Percentiles rank a stretch among this genome's conserved stretches.
phyloP scores from a whole-genome alignment of 2,797 vertebrate species.

The Enoplosus armatus region DNA sequence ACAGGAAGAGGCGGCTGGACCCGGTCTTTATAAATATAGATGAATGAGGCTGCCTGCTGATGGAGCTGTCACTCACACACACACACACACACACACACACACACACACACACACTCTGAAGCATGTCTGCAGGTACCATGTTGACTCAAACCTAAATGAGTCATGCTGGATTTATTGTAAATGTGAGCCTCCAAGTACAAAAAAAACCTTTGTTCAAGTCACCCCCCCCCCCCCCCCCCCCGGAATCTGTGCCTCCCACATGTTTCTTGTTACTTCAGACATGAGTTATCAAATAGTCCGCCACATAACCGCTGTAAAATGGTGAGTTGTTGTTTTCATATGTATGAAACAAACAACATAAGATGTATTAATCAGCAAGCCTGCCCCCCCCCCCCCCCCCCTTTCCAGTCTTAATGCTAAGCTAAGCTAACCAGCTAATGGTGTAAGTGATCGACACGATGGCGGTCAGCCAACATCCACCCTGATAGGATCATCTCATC shows the following conservation, averaged over 20 bases:
- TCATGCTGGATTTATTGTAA: background rate
- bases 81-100: constrained; percentile 7
- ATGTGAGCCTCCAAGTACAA: background rate
- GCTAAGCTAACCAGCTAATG: background rate
- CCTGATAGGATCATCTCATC: too few relatives aligned
- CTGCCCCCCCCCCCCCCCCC: too few relatives aligned
- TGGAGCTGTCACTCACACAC: constrained; percentile 17
- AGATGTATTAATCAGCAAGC: too few relatives aligned
- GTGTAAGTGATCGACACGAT: too few relatives aligned
- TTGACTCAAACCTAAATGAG: background rate
- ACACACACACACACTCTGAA: background rate
- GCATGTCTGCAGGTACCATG: background rate
- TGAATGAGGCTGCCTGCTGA: constrained; percentile 27
- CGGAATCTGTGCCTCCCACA: background rate
- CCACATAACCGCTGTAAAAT: too few relatives aligned
- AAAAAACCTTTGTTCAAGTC: too few relatives aligned
- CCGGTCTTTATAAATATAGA: constrained; percentile 29
- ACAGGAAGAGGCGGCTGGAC: constrained; percentile 1
- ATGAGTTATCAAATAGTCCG: too few relatives aligned
- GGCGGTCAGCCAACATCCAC: too few relatives aligned
- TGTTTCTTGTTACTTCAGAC: too few relatives aligned
- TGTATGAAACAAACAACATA: too few relatives aligned
- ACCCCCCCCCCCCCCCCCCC: too few relatives aligned
- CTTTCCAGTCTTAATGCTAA: background rate
- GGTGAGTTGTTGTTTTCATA: too few relatives aligned